Evolutionary conservation across 2,888 invertebrate species (phyloP).

Genomic region (Lampropteryx suffumata): DNA sequence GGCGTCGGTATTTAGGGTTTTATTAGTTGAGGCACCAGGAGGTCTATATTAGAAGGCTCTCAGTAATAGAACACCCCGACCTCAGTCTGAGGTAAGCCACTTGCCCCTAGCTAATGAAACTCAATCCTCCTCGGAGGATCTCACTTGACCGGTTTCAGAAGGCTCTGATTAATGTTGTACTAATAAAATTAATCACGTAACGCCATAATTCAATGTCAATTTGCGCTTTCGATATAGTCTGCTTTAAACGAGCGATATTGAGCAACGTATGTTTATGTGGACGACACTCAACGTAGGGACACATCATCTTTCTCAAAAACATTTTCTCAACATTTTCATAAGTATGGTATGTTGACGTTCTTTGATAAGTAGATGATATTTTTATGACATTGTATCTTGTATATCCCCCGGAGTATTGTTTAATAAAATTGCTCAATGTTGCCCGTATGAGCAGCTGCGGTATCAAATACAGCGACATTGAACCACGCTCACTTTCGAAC

Average conservation of each 20-base stretch:
- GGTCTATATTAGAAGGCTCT: neutral
- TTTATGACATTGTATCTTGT: no score
- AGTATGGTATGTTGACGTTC: no score
- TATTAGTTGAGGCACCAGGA: neutral
- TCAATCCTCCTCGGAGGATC: neutral
- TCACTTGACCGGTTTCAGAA: constrained; percentile 26
- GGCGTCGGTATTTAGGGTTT: no score
- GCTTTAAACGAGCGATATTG: neutral
- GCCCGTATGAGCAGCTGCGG: constrained; percentile 36
- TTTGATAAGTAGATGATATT: no score
- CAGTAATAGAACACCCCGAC: neutral
- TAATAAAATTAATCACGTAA: constrained; percentile 37
- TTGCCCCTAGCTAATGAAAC: constrained; percentile 1
- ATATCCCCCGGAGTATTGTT: no score
- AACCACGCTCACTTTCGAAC: constrained; percentile 50
- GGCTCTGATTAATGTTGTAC: constrained; percentile 23
- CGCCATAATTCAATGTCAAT: constrained; percentile 65
- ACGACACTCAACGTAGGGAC: no score
- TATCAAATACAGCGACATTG: constrained; percentile 53
- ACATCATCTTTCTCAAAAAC: no score
- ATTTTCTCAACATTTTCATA: no score
- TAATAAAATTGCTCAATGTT: neutral
- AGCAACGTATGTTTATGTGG: no score
- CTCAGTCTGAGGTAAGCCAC: constrained; percentile 15
- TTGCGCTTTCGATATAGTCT: constrained; percentile 49